A percentile compares a stretch with the other conserved stretches of the same genome.
These are phyloP conservation scores for Anastrepha ludens DNA, from an alignment of 1,140 invertebrate species.

Conservation along the genomic window DNA sequence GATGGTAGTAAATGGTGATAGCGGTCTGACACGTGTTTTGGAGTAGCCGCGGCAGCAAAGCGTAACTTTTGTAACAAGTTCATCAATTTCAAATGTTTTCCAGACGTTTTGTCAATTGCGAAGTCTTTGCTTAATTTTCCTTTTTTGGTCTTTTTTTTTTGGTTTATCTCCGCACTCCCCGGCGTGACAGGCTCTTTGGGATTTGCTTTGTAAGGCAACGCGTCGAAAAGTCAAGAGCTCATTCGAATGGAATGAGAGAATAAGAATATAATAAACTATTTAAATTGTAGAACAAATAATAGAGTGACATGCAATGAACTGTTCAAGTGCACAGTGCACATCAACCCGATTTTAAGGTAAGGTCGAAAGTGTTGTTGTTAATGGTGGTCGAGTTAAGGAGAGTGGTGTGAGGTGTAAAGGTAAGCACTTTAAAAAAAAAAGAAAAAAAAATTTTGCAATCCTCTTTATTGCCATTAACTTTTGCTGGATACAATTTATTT, in stretches of 20 bases:
- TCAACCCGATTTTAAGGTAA: background rate
- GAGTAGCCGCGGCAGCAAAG: background rate
- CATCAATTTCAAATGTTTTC: conserved; percentile 72
- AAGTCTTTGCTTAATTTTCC: conserved; percentile 56
- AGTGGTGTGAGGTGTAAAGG: background rate
- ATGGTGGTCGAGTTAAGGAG: background rate
- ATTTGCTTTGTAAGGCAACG: background rate
- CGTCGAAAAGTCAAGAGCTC: background rate
- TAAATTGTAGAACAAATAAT: background rate
- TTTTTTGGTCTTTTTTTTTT: conserved; percentile 4
- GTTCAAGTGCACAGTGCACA: background rate
- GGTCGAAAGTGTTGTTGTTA: background rate
- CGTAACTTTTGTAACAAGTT: conserved; percentile 62
- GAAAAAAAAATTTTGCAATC: background rate
- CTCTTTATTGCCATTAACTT: conserved; percentile 29
- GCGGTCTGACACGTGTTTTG: conserved; percentile 40
- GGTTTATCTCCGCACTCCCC: background rate
- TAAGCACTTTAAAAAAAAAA: background rate
- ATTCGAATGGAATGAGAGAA: background rate
- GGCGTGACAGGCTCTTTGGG: background rate
- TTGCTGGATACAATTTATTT: background rate
- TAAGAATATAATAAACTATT: conserved; percentile 18
- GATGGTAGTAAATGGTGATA: background rate
- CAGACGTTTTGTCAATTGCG: conserved; percentile 56
- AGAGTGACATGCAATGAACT: background rate